phyloP scores from a whole-genome alignment of 2,113 vertebrate species.

The Mugil cephalus region DNA sequence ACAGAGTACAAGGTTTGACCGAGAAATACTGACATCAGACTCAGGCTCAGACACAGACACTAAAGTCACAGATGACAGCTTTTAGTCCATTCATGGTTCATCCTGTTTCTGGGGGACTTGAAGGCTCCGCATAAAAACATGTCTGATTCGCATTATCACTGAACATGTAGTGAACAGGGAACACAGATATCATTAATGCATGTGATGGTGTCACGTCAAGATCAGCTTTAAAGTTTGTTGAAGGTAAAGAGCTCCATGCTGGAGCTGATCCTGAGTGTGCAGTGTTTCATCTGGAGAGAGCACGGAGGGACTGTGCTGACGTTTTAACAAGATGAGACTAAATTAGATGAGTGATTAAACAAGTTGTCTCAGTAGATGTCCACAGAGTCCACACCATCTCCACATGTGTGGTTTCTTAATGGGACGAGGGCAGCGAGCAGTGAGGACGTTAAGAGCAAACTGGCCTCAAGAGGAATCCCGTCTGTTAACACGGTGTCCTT shows the following conservation, averaged over 20 bases:
- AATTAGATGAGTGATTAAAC: background rate
- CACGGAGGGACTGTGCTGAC: background rate
- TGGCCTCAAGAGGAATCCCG: no score
- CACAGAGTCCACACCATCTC: no score
- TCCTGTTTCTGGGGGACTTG: background rate
- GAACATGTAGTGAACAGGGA: background rate
- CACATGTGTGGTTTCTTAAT: no score
- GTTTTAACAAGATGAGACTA: constrained; percentile 2
- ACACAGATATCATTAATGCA: no score
- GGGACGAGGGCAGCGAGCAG: no score
- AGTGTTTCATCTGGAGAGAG: constrained; percentile 8
- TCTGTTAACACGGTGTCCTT: no score
- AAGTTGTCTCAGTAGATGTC: background rate
- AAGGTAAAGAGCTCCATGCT: background rate
- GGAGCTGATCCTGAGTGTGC: constrained; percentile 7
- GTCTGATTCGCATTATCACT: background rate
- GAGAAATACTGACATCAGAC: background rate
- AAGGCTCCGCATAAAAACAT: background rate
- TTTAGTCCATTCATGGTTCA: background rate
- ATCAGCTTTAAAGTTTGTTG: background rate
- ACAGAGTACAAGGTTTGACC: background rate
- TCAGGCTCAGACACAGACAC: background rate
- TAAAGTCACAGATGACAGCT: background rate
- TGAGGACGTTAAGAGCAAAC: no score
- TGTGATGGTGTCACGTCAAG: no score